A percentile compares a stretch with the other conserved stretches of the same genome.
Evolutionary conservation across 2,113 vertebrate genomes (phyloP).

Genomic region (Platycercus adscitus): DNA sequence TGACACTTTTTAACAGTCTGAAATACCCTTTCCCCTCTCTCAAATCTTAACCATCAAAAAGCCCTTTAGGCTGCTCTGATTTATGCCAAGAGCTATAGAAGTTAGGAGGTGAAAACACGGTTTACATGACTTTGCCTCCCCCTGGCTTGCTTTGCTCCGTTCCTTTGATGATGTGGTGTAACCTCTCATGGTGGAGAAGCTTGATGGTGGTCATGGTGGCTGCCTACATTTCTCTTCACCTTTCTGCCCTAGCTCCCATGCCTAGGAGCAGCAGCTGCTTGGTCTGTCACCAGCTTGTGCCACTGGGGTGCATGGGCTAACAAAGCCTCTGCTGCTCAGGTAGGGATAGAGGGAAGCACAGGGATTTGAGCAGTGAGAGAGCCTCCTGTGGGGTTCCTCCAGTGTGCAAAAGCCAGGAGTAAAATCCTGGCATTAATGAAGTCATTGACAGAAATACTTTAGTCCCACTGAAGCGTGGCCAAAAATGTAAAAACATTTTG

Average conservation of each 20-base stretch:
- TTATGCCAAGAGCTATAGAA: neutral
- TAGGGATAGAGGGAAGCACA: neutral
- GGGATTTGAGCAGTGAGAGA: neutral
- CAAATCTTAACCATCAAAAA: neutral
- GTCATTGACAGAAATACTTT: conserved; percentile 20
- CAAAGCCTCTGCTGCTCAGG: neutral
- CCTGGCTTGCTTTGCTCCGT: rapidly evolving
- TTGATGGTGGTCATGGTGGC: rapidly evolving
- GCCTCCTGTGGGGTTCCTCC: neutral
- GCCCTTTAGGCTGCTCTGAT: neutral
- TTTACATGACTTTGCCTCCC: neutral
- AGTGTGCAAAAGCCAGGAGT: neutral
- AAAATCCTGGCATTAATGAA: conserved; percentile 3
- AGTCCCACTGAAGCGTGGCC: neutral
- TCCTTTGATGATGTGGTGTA: rapidly evolving
- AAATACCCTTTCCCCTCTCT: neutral
- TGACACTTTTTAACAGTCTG: neutral
- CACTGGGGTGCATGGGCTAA: rapidly evolving
- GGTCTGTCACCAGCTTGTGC: neutral
- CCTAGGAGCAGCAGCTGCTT: neutral
- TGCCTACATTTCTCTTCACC: neutral
- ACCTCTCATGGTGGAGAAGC: rapidly evolving
- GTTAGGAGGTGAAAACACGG: neutral
- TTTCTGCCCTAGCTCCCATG: neutral
- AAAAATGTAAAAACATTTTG: conserved; percentile 27